A percentile compares a stretch with the other conserved stretches of the same genome.
Conservation (phyloP, 2,888 invertebrate species). For the Eledone cirrhosa region DNA sequence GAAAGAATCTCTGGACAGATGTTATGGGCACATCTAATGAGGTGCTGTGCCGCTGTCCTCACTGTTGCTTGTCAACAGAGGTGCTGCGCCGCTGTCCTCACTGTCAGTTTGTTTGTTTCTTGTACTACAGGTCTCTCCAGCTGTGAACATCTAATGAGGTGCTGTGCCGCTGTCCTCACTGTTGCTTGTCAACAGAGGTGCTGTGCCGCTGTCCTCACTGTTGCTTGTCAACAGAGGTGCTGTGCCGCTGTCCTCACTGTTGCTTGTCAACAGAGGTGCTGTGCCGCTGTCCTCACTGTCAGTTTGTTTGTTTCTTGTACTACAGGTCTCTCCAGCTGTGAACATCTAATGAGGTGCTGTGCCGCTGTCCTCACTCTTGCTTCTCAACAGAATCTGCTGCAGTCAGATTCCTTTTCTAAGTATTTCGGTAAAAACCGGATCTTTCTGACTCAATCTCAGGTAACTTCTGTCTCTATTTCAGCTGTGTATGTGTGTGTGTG, state of each 20-base stretch:
- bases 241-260: no score
- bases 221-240: no score
- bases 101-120: neutral
- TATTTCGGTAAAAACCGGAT: constrained; percentile 59
- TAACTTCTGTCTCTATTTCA: constrained; percentile 29
- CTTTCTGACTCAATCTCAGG: constrained; percentile 58
- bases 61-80: no score
- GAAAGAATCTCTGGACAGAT: no score
- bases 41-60: no score
- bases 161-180: constrained; percentile 50
- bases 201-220: no score
- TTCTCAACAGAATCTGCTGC: constrained; percentile 36
- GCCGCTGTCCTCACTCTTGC: constrained; percentile 47
- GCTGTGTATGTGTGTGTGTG: neutral
- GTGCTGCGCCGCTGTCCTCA: no score
- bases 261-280: no score
- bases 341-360: constrained; percentile 52
- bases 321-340: constrained; percentile 49
- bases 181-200: constrained; percentile 42
- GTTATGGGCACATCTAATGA: no score
- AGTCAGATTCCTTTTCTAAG: constrained; percentile 31
- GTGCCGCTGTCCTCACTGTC: no score
- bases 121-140: constrained; percentile 46
- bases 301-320: neutral
- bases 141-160: no score